Base-by-base conservation (phyloP, 2,797 vertebrate genomes). In the Setipinna tenuifilis region DNA sequence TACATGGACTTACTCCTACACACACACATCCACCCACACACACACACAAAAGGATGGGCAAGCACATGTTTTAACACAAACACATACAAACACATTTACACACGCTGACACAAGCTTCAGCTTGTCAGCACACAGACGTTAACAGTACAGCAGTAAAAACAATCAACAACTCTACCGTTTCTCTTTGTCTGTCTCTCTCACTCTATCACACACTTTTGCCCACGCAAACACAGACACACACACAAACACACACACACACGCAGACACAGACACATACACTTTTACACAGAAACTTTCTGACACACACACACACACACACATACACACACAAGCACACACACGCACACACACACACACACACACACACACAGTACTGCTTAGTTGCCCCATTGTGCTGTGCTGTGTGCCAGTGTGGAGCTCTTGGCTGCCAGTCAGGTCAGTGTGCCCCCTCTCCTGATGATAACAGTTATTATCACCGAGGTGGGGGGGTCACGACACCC, bases 401-500 rank as follows among this genome's bases (percentile, higher is more conserved):
- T 25, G 12, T 35, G 25, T 71, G 28, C 2, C 65, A 31, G 12
- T 31, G 12, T 25, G 65, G 25, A 31, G 28, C 21, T 16, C 65
- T 71, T 12, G 65, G 14, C 3, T 28, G 61, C 61, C 10, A 31
- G 65, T 31, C 28, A 71, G 28, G 65, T 14, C 46, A 58, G 25
- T 31, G 25, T 23, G 35, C 68, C 46, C n/a, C n/a, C 86, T 61
- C 65, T 86, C 82, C 86, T 83, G 80, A 85, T 88, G 81, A 89
- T 87, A 86, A 88, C 85, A 88, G 88, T 90, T 84, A 91, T 91
- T 90, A 88, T 88, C 88, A 48, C 85, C 83, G 59, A 59, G 81
- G 28, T 41, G 5, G 46, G 84, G 84, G 88, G 84, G 86, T 54
- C 82, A 81, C 87, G 86, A 84, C 84, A 84, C 86, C 87, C 86